Percentiles rank a stretch among this genome's conserved stretches.
phyloP scores from a whole-genome alignment of 2,797 vertebrate genomes.

The Salmo trutta region DNA sequence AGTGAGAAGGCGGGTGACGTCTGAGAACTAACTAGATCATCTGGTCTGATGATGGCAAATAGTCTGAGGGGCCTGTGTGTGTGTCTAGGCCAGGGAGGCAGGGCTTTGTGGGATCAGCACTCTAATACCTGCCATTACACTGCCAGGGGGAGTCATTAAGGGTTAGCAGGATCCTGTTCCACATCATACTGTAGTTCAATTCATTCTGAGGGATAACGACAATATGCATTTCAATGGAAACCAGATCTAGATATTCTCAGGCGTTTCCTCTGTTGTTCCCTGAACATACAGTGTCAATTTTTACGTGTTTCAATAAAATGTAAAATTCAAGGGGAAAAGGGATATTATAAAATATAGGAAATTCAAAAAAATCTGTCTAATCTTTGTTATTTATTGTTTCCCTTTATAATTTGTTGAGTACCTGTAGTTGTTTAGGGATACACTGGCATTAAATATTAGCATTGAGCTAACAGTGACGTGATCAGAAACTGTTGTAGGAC shows the following conservation, averaged over 20 bases:
- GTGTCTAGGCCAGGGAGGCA: constrained; percentile 34
- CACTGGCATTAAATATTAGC: not conserved
- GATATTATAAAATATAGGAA: not conserved
- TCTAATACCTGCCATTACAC: constrained; percentile 60
- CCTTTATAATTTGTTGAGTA: not conserved
- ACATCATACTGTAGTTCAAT: constrained; percentile 49
- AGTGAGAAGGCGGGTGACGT: constrained; percentile 62
- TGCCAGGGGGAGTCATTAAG: constrained; percentile 48
- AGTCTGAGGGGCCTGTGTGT: constrained; percentile 49
- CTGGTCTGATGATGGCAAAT: constrained; percentile 29
- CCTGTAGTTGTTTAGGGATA: not conserved
- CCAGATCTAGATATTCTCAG: constrained; percentile 37
- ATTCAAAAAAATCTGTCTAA: no score
- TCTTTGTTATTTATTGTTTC: no score
- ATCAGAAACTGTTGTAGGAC: not conserved
- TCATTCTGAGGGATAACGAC: constrained; percentile 50
- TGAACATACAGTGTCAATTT: not conserved
- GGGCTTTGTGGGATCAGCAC: constrained; percentile 50
- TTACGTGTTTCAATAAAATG: not conserved
- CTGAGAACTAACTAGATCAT: constrained; percentile 59
- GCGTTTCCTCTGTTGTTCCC: not conserved
- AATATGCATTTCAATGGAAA: constrained; percentile 41
- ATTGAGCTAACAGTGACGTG: not conserved
- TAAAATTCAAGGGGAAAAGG: not conserved
- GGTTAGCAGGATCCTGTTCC: constrained; percentile 48